Evolutionary conservation across 2,113 vertebrate species (phyloP).

Genomic region (Excalfactoria chinensis): DNA sequence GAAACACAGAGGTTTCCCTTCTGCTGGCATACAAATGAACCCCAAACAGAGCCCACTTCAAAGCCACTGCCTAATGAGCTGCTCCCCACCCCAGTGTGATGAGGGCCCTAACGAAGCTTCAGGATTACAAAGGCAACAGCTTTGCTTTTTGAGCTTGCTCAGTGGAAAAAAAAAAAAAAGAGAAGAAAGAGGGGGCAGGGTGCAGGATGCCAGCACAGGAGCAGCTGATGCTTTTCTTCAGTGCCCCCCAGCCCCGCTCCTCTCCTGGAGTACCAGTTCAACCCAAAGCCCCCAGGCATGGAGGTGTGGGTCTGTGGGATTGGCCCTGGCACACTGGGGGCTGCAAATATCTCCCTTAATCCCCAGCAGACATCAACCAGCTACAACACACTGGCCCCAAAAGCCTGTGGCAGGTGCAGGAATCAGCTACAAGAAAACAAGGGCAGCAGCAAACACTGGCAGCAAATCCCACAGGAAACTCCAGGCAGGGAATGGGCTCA

Average conservation of each 20-base stretch:
- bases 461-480: background rate
- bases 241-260: background rate
- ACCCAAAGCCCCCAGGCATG: fast-evolving
- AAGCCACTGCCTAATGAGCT: slow-evolving; percentile 57
- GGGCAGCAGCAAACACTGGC: fast-evolving
- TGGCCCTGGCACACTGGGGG: background rate
- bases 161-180: background rate
- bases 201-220: background rate
- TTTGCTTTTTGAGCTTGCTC: slow-evolving; percentile 26
- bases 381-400: background rate
- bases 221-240: background rate
- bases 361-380: fast-evolving
- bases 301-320: background rate
- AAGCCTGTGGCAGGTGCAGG: background rate
- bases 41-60: slow-evolving; percentile 68
- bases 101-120: slow-evolving; percentile 44
- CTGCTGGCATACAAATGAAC: slow-evolving; percentile 67
- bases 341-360: background rate
- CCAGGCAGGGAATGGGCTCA: fast-evolving
- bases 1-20: slow-evolving; percentile 66
- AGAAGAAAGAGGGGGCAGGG: slow-evolving; percentile 35
- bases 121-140: slow-evolving; percentile 19
- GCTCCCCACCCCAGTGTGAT: background rate
- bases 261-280: background rate
- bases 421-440: background rate